Evolutionary conservation across 2,888 invertebrate species (phyloP).

Genomic region (Troides oblongomaculatus): DNA sequence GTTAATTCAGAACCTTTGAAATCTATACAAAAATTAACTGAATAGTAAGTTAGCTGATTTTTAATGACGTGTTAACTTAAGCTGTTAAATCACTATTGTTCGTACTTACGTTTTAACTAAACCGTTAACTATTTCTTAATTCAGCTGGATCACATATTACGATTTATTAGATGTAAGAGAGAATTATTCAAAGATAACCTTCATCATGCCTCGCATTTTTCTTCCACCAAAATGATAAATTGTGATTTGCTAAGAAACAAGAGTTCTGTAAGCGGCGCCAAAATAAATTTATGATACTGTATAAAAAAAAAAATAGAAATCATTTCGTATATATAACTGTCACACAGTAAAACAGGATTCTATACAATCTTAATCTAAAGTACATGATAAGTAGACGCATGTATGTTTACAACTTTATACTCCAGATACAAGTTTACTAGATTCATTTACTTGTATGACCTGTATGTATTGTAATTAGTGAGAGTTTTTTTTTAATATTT

Average conservation of each 20-base stretch:
- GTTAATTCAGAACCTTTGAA: background rate
- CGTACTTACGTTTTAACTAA: background rate
- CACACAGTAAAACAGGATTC: no score
- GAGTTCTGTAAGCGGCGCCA: background rate
- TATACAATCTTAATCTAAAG: no score
- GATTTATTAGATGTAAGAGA: constrained; percentile 15
- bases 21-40: no score
- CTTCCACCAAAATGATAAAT: constrained; percentile 12
- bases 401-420: no score
- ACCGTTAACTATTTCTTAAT: background rate
- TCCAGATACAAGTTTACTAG: no score
- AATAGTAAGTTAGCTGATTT: background rate
- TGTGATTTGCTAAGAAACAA: background rate
- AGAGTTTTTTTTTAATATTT: no score
- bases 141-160: constrained; percentile 15
- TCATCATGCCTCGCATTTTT: constrained; percentile 3
- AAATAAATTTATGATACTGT: background rate
- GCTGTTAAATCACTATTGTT: background rate
- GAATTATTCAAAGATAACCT: constrained; percentile 7
- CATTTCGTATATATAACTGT: background rate
- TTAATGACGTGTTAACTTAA: background rate
- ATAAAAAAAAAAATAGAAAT: background rate
- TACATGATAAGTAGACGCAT: no score
- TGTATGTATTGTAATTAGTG: no score
- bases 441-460: no score